phyloP scores from a whole-genome alignment of 2,113 vertebrate genomes.

The Heptranchias perlo region DNA sequence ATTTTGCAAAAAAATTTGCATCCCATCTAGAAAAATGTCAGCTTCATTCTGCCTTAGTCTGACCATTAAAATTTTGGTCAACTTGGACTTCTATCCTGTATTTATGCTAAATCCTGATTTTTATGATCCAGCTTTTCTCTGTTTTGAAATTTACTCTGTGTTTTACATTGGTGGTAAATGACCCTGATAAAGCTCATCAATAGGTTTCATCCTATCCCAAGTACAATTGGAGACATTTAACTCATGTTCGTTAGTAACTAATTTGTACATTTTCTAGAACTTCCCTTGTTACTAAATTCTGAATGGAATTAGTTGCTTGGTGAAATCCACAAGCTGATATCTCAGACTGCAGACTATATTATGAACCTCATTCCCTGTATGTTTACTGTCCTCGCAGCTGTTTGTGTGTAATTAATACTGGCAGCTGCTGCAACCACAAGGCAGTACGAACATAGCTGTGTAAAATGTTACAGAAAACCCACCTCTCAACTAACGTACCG shows the following conservation, averaged over 20 bases:
- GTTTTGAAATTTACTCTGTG: background rate
- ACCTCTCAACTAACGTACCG: background rate
- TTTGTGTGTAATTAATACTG: background rate
- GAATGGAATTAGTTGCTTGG: background rate
- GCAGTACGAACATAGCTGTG: background rate
- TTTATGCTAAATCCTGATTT: background rate
- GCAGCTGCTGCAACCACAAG: background rate
- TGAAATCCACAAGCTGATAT: background rate
- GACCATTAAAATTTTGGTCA: background rate
- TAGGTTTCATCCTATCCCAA: background rate
- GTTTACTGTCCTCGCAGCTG: conserved; percentile 14
- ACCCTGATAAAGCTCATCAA: background rate
- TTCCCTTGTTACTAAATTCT: background rate
- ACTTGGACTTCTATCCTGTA: background rate
- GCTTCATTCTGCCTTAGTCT: background rate
- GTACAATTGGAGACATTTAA: background rate
- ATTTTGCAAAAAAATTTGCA: no score
- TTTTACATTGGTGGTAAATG: background rate
- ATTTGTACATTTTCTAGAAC: background rate
- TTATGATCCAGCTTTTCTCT: background rate
- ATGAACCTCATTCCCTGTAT: background rate
- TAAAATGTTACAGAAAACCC: background rate
- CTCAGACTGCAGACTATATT: background rate
- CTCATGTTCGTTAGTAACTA: background rate
- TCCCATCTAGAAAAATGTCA: no score